These are phyloP conservation scores for Hoplodrina blanda DNA, from an alignment of 2,888 invertebrate species.

Conservation along the genomic window DNA sequence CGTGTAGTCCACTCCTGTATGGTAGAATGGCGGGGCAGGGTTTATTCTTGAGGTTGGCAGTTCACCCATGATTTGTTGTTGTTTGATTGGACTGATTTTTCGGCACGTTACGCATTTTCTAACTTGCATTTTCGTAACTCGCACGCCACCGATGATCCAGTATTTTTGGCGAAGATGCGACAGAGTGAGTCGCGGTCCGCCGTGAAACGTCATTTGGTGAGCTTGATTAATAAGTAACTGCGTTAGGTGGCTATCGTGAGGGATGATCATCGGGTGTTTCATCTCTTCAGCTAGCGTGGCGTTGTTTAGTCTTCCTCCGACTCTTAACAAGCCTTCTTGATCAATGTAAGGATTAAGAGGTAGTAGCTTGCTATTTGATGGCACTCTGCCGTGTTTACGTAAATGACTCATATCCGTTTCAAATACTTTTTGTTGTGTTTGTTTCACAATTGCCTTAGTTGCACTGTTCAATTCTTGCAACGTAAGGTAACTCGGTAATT, in stretches of 20 bases:
- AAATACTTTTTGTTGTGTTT: constrained; percentile 6
- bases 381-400: too few species aligned
- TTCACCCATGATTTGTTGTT: constrained; percentile 9
- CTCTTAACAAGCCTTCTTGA: too few species aligned
- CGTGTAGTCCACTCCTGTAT: constrained; percentile 25
- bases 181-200: background rate
- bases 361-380: too few species aligned
- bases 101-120: constrained; percentile 6
- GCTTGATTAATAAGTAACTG: constrained; percentile 6
- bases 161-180: background rate
- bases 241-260: too few species aligned
- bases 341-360: too few species aligned
- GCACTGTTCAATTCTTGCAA: constrained; percentile 14
- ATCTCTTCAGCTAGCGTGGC: too few species aligned
- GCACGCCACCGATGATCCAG: background rate
- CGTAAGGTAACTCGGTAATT: constrained; percentile 7
- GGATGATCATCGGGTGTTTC: too few species aligned
- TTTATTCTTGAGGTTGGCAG: constrained; percentile 11
- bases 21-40: constrained; percentile 13
- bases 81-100: background rate
- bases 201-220: background rate
- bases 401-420: background rate
- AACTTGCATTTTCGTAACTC: background rate
- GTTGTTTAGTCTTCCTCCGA: too few species aligned
- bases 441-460: constrained; percentile 8